These are phyloP conservation scores for Eclectus roratus DNA, from an alignment of 2,113 vertebrate genomes.

Conservation along the genomic window DNA sequence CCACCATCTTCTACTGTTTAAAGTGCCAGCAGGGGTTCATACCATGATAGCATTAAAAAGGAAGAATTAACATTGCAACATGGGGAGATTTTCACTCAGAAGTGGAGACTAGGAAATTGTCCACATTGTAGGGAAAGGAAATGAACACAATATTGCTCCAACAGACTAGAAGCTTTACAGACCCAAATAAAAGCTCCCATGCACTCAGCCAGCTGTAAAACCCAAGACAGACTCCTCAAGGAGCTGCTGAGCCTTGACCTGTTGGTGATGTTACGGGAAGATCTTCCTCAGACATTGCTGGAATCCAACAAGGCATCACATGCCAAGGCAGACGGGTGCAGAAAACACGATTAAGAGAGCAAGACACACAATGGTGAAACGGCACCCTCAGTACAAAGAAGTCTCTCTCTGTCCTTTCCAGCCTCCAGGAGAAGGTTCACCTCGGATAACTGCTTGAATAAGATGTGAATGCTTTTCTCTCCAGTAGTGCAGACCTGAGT, in stretches of 20 bases:
- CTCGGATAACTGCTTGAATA: background rate
- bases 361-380: background rate
- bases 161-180: background rate
- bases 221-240: background rate
- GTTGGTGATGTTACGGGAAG: background rate
- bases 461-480: background rate
- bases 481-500: background rate
- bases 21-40: background rate
- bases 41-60: background rate
- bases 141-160: background rate
- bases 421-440: background rate
- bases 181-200: background rate
- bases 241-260: background rate
- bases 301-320: background rate
- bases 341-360: background rate
- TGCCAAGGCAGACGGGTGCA: background rate
- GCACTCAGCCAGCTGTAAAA: background rate
- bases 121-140: background rate
- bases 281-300: background rate
- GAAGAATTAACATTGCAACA: background rate
- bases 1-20: background rate
- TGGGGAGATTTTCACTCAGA: background rate
- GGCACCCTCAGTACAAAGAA: fast-evolving
- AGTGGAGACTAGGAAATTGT: background rate
- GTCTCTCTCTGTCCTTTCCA: background rate